Percentiles rank a stretch among this genome's conserved stretches.
Evolutionary conservation across 2,797 vertebrate genomes (phyloP).

Genomic region (Knipowitschia caucasica): DNA sequence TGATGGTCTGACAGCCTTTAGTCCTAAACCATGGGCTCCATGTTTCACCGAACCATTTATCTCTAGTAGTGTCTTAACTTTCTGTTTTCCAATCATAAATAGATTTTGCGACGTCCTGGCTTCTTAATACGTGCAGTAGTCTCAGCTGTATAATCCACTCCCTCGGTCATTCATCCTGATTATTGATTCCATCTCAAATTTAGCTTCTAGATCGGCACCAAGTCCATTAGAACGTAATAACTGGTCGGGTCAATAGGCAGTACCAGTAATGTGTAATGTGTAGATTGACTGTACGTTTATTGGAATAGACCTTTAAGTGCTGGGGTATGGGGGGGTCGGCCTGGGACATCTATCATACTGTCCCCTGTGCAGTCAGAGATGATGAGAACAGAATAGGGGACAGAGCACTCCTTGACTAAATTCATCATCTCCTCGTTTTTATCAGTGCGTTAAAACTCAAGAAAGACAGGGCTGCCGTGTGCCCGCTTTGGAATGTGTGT

Average conservation of each 20-base stretch:
- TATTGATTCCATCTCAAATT: conserved; percentile 72
- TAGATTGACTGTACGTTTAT: conserved; percentile 68
- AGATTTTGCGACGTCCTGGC: background rate
- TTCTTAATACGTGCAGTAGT: background rate
- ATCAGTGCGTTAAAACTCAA: conserved; percentile 58
- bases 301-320: conserved; percentile 70
- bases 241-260: conserved; percentile 55
- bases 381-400: conserved; percentile 70
- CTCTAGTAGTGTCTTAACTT: background rate
- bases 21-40: too few relatives aligned
- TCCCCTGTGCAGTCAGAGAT: conserved; percentile 65
- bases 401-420: conserved; percentile 66
- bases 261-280: conserved; percentile 61
- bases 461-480: conserved; percentile 11
- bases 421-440: conserved; percentile 68
- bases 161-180: conserved; percentile 48
- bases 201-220: conserved; percentile 63
- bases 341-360: conserved; percentile 65
- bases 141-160: conserved; percentile 67
- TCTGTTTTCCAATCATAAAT: background rate
- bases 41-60: background rate
- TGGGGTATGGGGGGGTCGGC: conserved; percentile 25
- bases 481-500: background rate
- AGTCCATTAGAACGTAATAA: conserved; percentile 72
- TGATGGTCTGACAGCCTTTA: too few relatives aligned